A percentile compares a stretch with the other conserved stretches of the same genome.
Conservation (phyloP, 2,797 vertebrate genomes). For the Pantherophis vulpinus region DNA sequence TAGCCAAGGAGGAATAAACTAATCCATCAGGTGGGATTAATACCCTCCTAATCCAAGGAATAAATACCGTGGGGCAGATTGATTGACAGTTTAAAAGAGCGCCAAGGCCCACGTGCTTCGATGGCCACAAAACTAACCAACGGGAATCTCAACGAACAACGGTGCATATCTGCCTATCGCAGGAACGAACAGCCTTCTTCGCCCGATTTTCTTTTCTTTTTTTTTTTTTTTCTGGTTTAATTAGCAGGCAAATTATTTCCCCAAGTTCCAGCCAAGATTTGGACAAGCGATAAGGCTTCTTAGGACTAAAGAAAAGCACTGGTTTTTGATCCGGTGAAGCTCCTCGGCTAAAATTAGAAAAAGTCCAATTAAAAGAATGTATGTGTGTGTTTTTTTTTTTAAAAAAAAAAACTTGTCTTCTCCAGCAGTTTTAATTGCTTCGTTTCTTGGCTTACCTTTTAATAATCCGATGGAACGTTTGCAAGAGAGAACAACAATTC, state of each 20-base stretch:
- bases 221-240: not conserved
- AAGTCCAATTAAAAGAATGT: not conserved
- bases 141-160: not conserved
- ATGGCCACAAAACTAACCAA: not conserved
- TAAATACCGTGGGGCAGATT: not conserved
- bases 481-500: not conserved
- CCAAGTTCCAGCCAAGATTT: not conserved
- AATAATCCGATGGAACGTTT: conserved; percentile 2
- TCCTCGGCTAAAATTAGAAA: conserved; percentile 48
- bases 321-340: conserved; percentile 28
- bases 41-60: not conserved
- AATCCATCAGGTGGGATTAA: too few species aligned
- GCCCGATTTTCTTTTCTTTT: not conserved
- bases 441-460: conserved; percentile 16
- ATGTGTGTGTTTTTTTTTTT: not conserved
- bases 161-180: not conserved
- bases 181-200: not conserved
- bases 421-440: conserved; percentile 25
- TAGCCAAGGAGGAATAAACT: not conserved
- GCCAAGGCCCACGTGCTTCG: not conserved
- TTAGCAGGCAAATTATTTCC: not conserved
- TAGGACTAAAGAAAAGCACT: conserved; percentile 17
- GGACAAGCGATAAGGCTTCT: conserved; percentile 19
- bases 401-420: not conserved
- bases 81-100: not conserved